phyloP scores from a whole-genome alignment of 2,113 vertebrate species.

The Craseonycteris thonglongyai region DNA sequence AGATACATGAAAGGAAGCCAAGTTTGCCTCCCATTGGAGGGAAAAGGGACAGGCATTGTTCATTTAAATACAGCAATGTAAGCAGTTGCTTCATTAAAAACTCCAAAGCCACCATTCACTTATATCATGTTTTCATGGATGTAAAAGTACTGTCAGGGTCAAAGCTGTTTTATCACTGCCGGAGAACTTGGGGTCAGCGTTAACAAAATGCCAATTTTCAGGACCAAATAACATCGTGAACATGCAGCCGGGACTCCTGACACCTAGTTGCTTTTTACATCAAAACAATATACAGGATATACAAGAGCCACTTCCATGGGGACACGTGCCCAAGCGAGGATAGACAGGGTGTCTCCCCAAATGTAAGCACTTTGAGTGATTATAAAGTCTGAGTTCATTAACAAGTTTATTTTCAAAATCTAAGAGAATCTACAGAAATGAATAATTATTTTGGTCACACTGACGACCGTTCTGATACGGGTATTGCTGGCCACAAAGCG shows the following conservation, averaged over 20 bases:
- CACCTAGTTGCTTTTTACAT: not conserved
- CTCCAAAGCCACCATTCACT: not conserved
- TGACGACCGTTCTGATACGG: too few relatives aligned
- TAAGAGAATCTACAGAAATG: too few relatives aligned
- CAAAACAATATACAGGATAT: not conserved
- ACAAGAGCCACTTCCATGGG: not conserved
- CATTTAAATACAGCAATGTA: not conserved
- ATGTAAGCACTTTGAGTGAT: too few relatives aligned
- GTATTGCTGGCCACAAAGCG: too few relatives aligned
- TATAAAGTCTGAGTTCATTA: too few relatives aligned
- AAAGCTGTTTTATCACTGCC: not conserved
- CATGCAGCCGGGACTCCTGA: not conserved
- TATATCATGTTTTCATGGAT: not conserved
- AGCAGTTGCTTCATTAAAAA: not conserved
- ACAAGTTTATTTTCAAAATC: too few relatives aligned
- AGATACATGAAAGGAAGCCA: not conserved
- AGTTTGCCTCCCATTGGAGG: not conserved
- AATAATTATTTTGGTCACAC: too few relatives aligned
- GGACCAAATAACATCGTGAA: not conserved
- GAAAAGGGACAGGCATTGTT: not conserved
- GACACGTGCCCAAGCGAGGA: rapidly evolving
- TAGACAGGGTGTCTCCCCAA: too few relatives aligned
- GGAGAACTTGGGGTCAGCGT: not conserved
- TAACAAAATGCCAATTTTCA: not conserved
- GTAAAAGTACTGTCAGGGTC: not conserved